Base-by-base conservation (phyloP, 2,888 invertebrate genomes). In the Diloba caeruleocephala region DNA sequence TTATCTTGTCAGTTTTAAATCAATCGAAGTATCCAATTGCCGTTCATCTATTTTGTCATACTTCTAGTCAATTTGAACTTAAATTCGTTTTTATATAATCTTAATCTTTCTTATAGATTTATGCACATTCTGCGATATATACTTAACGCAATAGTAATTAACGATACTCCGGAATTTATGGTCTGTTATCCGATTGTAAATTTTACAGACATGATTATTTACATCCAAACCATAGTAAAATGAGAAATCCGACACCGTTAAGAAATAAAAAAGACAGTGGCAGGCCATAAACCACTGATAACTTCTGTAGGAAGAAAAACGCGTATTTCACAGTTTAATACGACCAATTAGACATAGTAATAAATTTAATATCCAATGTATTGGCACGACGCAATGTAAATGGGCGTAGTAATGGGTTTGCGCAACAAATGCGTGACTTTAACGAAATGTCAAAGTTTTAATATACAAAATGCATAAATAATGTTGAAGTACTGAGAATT, bases 331-430 rank as follows among this genome's bases (percentile, higher is more conserved):
- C 76, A 74, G 79, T 67, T 56, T 74, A 78, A 74, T 71, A 58
- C 64, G 68, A 65, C 72, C 77, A 80, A 85, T 87, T 86, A 77
- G 84, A 73, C 61, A 68, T 66, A 78, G 80, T 67, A 68, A 79
- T 85, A 82, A 82, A 82, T 79, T 81, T 81, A 79, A 83, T 79
- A 82, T 74, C 79, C 82, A 66, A 74, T 60, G 65, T 75, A 80
- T 82, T 78, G 78, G 73, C 39, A 62, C 79, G 71, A 61, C 50
- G 58, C 57, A 42, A 61, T 51, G 64, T 60, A 67, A 76, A 60
- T 53, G 48, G 43, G 17, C 45, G 17, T 28, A 49, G 67, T 58
- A 50, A 60, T 54, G 43, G 58, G 56, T 44, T 61, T 54, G 37
- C 53, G 56, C 57, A 54, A 55, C 37, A 48, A 52, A 33, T 33